phyloP scores from a whole-genome alignment of 2,113 vertebrate genomes.

The Trogon melanurus region DNA sequence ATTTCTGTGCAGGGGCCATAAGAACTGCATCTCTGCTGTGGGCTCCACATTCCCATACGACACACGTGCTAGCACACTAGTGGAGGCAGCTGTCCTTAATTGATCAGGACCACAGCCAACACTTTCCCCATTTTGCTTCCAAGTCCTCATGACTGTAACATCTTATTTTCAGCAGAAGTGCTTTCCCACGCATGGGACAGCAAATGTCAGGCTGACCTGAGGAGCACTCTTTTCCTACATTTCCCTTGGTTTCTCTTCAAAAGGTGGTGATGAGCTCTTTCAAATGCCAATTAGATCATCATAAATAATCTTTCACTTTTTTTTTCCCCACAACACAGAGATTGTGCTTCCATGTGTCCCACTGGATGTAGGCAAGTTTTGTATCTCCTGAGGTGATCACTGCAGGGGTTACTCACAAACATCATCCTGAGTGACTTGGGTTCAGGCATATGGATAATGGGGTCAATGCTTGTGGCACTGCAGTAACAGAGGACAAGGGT shows the following conservation, averaged over 20 bases:
- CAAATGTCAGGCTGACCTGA: constrained; percentile 18
- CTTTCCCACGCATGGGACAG: background rate
- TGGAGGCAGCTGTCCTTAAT: constrained; percentile 33
- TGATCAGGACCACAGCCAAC: constrained; percentile 21
- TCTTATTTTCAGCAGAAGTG: background rate
- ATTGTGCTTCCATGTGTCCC: background rate
- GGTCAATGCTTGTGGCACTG: background rate
- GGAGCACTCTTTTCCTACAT: background rate
- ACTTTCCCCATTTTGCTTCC: constrained; percentile 27
- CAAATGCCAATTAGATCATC: background rate
- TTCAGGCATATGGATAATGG: background rate
- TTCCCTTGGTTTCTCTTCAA: background rate
- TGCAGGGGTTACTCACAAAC: background rate
- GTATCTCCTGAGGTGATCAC: background rate
- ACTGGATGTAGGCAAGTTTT: background rate
- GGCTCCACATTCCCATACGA: background rate
- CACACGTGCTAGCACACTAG: background rate
- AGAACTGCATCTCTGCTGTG: background rate
- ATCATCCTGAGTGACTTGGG: background rate
- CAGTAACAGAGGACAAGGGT: background rate
- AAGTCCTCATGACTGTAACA: constrained; percentile 23
- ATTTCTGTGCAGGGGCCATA: background rate
- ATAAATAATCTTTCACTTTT: background rate
- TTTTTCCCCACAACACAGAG: background rate
- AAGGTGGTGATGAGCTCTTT: background rate